Evolutionary conservation across 2,888 invertebrate species (phyloP).

Genomic region (Ceramica pisi): DNA sequence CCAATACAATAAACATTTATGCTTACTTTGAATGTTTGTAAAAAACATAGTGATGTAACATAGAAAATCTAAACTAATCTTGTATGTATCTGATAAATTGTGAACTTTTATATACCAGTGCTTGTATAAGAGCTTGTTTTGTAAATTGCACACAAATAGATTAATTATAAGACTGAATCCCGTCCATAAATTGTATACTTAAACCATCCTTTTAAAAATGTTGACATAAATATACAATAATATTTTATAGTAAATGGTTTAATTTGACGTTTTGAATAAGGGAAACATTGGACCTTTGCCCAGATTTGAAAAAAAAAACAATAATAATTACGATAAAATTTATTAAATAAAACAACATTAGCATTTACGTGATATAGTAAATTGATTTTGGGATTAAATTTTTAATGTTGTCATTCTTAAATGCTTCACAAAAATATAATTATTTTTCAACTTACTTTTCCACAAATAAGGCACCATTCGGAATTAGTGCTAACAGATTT

Average conservation of each 20-base stretch:
- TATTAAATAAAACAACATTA: slow-evolving; percentile 58
- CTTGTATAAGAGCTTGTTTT: slow-evolving; percentile 15
- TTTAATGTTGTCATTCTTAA: slow-evolving; percentile 24
- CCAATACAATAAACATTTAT: slow-evolving; percentile 12
- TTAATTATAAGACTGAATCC: slow-evolving; percentile 67
- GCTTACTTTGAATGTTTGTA: slow-evolving; percentile 14
- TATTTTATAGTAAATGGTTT: slow-evolving; percentile 17
- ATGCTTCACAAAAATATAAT: slow-evolving; percentile 23
- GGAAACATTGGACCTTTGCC: not conserved
- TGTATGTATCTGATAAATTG: slow-evolving; percentile 4
- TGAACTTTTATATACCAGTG: slow-evolving; percentile 17
- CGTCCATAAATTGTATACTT: slow-evolving; percentile 62
- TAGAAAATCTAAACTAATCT: slow-evolving; percentile 8
- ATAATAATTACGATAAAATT: slow-evolving; percentile 47
- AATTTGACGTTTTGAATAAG: slow-evolving; percentile 13
- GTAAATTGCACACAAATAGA: slow-evolving; percentile 46
- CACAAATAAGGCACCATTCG: slow-evolving; percentile 41
- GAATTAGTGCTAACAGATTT: slow-evolving; percentile 31
- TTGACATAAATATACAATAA: slow-evolving; percentile 52
- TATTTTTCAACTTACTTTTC: slow-evolving; percentile 12
- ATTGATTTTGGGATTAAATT: slow-evolving; percentile 40
- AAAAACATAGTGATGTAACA: slow-evolving; percentile 9
- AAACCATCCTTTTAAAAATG: slow-evolving; percentile 45
- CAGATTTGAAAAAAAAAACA: slow-evolving; percentile 21
- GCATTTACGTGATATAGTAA: slow-evolving; percentile 33